These are phyloP conservation scores for Ceuthmochares aereus DNA, from an alignment of 2,113 vertebrate species.

Conservation along the genomic window DNA sequence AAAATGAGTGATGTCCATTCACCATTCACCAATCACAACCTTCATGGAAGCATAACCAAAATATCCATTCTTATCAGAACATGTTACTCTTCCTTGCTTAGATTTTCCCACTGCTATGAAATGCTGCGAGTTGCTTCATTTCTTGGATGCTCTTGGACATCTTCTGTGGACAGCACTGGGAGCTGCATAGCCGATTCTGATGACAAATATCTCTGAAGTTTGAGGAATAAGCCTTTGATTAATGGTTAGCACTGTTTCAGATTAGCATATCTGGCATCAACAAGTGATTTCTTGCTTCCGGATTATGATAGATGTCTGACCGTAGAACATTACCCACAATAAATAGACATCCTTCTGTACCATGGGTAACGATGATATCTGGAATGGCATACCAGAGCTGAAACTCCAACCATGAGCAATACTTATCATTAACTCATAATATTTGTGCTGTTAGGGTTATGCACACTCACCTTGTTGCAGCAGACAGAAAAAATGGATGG, in stretches of 20 bases:
- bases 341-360: background rate
- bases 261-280: background rate
- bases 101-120: background rate
- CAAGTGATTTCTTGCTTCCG: background rate
- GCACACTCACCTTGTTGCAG: background rate
- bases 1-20: background rate
- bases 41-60: background rate
- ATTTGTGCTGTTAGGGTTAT: background rate
- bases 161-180: background rate
- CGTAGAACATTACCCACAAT: background rate
- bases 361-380: background rate
- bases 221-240: background rate
- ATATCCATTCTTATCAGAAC: background rate
- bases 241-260: background rate
- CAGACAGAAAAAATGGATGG: background rate
- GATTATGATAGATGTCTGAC: background rate
- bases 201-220: background rate
- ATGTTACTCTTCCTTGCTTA: background rate
- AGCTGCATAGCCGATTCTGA: background rate
- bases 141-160: rapidly evolving
- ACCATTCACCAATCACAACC: background rate
- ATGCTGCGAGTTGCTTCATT: background rate
- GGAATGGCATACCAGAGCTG: background rate
- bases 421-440: background rate
- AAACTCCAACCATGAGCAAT: background rate